Base-by-base conservation (phyloP, 2,113 vertebrate species). In the Gopherus flavomarginatus region DNA sequence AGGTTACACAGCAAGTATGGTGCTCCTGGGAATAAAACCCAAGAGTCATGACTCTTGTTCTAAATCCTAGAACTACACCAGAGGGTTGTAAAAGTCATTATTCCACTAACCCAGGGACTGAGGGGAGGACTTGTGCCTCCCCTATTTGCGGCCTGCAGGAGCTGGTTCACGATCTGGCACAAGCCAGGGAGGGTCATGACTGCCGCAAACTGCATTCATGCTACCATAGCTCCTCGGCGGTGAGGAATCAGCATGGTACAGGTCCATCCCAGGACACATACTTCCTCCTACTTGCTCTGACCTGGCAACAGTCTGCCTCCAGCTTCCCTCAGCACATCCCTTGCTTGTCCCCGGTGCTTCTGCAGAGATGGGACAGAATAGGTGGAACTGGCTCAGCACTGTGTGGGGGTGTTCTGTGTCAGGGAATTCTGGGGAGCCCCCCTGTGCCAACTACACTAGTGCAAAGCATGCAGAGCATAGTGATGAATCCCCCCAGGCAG, bases 361-460 rank as follows among this genome's bases (percentile, higher is more conserved):
- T 1, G 1, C 0, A 3, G 47, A 52, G 38, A 4, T 31, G 1
- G 22, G 56, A 38, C 8, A 87, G 27, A 81, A 1, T 44, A 27
- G 16, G 14, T 21, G 47, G n/a, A 90, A 16, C 3, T 1, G 10
- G 16, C 17, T 3, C 53, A 19, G 17, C 77, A 52, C 56, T 52
- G n/a, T 47, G 47, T 87, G 83, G 92, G 42, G 52, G 2, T 3
- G 38, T 6, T 49, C 54, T 0, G 1, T 0, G 4, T 79, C 88
- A 16, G 16, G 65, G 80, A 94, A 9, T 7, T 27, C 52, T 24
- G 53, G 11, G 0, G 1, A 84, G 42, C 56, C 52, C 3, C 0
- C 1, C 50, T 47, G 69, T 42, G 3, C 1, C n/a, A 2, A 0
- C 57, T 59, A 17, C 81, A n/a, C 16, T 22, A 0, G 21, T 1